These are phyloP conservation scores for Dolomedes plantarius DNA, from an alignment of 2,888 invertebrate species.

Conservation along the genomic window DNA sequence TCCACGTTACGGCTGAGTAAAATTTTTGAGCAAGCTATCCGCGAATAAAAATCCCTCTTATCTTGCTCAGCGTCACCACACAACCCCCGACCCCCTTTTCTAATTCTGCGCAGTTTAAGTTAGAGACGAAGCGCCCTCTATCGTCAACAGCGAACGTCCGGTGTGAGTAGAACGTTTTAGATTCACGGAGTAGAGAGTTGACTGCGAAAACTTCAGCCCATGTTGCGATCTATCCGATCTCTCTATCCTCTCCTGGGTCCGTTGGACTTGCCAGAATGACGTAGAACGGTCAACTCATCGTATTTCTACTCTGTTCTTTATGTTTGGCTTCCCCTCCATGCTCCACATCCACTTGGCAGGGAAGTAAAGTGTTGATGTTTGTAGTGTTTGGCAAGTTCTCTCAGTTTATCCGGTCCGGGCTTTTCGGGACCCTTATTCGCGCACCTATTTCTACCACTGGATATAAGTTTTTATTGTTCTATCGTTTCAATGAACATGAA, in stretches of 20 bases:
- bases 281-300: conserved; percentile 37
- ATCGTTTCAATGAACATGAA: too few relatives aligned
- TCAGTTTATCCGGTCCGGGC: conserved; percentile 7
- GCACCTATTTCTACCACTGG: conserved; percentile 37
- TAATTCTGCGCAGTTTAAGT: conserved; percentile 69
- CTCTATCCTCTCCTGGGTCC: conserved; percentile 7
- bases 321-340: conserved; percentile 31
- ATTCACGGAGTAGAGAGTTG: conserved; percentile 53
- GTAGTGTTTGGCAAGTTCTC: conserved; percentile 31
- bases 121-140: conserved; percentile 46
- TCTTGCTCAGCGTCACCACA: conserved; percentile 45
- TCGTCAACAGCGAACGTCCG: conserved; percentile 50
- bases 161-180: conserved; percentile 40
- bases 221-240: conserved; percentile 23
- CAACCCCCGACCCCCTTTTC: conserved; percentile 30
- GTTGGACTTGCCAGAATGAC: conserved; percentile 35
- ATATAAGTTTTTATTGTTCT: conserved; percentile 39
- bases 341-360: not conserved
- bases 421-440: conserved; percentile 44
- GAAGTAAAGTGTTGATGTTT: not conserved
- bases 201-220: conserved; percentile 60
- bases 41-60: conserved; percentile 65
- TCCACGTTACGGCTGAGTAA: conserved; percentile 60
- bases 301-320: conserved; percentile 32
- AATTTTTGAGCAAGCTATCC: conserved; percentile 60